phyloP scores from a whole-genome alignment of 2,888 invertebrate species.

The Neria commutata region DNA sequence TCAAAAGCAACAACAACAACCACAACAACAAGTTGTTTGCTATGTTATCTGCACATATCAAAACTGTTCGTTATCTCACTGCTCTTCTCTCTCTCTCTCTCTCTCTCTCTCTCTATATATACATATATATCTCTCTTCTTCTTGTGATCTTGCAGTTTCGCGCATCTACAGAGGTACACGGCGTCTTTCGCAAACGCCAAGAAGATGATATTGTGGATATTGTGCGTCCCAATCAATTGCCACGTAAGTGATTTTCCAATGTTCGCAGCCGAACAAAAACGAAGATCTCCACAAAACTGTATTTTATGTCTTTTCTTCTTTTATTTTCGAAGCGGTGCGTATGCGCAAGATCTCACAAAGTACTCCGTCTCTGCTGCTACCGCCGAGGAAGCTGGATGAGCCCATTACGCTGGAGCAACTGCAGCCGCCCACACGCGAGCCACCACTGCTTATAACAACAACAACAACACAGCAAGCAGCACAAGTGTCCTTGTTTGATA shows the following conservation, averaged over 20 bases:
- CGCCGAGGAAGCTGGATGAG: constrained; percentile 6
- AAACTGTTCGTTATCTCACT: too few relatives aligned
- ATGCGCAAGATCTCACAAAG: constrained; percentile 33
- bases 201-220: constrained; percentile 51
- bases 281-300: neutral
- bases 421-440: constrained; percentile 39
- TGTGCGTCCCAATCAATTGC: constrained; percentile 46
- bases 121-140: too few relatives aligned
- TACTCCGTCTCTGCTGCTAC: constrained; percentile 27
- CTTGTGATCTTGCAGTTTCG: constrained; percentile 43
- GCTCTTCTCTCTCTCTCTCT: neutral
- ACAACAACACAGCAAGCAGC: too few relatives aligned
- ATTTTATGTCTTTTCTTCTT: neutral
- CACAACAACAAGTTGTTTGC: too few relatives aligned
- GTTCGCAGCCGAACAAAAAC: neutral
- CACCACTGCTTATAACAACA: too few relatives aligned
- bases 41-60: too few relatives aligned
- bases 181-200: constrained; percentile 53
- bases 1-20: too few relatives aligned
- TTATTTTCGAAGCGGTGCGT: constrained; percentile 37
- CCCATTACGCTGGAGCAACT: constrained; percentile 10
- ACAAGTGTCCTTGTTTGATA: too few relatives aligned
- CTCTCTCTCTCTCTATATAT: neutral
- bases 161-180: constrained; percentile 50
- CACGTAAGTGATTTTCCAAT: constrained; percentile 40